phyloP scores from a whole-genome alignment of 2,113 vertebrate genomes.

The Crotalus tigris region DNA sequence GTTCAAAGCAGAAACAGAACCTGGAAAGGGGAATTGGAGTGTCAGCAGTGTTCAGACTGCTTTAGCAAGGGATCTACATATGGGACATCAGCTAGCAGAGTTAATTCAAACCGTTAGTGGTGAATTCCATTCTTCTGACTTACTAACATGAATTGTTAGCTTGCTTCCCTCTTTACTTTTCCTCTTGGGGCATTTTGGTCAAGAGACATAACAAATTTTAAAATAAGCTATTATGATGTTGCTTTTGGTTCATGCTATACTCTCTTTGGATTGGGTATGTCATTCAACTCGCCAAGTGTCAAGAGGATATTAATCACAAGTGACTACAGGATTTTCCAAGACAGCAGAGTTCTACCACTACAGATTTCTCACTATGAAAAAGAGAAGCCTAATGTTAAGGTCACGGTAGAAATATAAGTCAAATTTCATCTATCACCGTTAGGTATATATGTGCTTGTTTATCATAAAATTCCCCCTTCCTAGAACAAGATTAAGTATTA shows the following conservation, averaged over 20 bases:
- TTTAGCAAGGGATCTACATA: neutral
- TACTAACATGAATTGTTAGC: neutral
- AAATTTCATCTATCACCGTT: neutral
- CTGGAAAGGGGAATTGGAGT: neutral
- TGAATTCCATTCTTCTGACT: neutral
- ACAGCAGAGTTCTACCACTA: neutral
- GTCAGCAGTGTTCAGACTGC: accelerated
- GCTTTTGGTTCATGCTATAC: neutral
- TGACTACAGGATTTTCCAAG: neutral
- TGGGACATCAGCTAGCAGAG: accelerated
- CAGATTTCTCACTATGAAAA: neutral
- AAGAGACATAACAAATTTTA: neutral
- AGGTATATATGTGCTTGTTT: neutral
- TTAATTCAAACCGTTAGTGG: neutral
- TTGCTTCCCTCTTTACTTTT: too few relatives aligned
- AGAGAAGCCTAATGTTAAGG: neutral
- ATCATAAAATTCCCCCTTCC: neutral
- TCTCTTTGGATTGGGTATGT: neutral
- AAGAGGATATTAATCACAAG: neutral
- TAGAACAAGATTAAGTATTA: neutral
- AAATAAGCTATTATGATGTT: neutral
- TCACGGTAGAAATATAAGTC: neutral
- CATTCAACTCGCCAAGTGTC: neutral
- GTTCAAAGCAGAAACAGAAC: neutral
- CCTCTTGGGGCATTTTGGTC: neutral